phyloP scores from a whole-genome alignment of 1,140 invertebrate genomes.

The Philotrypesis tridentata region DNA sequence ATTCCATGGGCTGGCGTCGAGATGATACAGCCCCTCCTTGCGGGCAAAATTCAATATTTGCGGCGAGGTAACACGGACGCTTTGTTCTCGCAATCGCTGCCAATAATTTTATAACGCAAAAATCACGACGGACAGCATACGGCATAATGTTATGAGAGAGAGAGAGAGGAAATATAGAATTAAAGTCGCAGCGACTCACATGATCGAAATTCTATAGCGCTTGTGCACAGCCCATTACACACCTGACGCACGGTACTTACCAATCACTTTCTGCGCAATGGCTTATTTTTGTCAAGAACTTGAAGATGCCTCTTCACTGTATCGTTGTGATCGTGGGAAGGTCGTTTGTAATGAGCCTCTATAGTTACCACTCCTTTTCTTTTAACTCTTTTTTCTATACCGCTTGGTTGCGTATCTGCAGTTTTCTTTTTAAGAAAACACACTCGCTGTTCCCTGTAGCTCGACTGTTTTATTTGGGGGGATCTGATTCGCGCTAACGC shows the following conservation, averaged over 20 bases:
- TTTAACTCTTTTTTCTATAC: not conserved
- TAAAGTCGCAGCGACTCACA: not conserved
- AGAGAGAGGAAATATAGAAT: too few species aligned
- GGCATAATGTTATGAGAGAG: too few species aligned
- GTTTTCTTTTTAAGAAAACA: conserved; percentile 25
- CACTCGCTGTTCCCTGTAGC: conserved; percentile 26
- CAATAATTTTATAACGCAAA: too few species aligned
- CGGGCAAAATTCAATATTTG: too few species aligned
- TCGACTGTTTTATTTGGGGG: conserved; percentile 33
- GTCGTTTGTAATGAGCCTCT: conserved; percentile 50
- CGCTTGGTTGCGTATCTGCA: not conserved
- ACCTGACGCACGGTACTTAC: conserved; percentile 4
- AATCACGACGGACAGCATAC: too few species aligned
- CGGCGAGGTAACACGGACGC: too few species aligned
- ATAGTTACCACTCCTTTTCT: conserved; percentile 1
- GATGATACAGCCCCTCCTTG: too few species aligned
- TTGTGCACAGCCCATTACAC: conserved; percentile 27
- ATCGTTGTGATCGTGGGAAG: conserved; percentile 60
- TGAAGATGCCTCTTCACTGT: conserved; percentile 56
- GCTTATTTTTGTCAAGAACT: conserved; percentile 60
- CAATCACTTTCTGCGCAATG: not conserved
- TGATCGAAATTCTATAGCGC: conserved; percentile 22
- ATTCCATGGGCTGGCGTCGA: too few species aligned
- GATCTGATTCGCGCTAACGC: not conserved
- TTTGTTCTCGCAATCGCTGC: too few species aligned